Conservation (phyloP, 2,797 vertebrate genomes). For the Halcyon smyrnensis region DNA sequence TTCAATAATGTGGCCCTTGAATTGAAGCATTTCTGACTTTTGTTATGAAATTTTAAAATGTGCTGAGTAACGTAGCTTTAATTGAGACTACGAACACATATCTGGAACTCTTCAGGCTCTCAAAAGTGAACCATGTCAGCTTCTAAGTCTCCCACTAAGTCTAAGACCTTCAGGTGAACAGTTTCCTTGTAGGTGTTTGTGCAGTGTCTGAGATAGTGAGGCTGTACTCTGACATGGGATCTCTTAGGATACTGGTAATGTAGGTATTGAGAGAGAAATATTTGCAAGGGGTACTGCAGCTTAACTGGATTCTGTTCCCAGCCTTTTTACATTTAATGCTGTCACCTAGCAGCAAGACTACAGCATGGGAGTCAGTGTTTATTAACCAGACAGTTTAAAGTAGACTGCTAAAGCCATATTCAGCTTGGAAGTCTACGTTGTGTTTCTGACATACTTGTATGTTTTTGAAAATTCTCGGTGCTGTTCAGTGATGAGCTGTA, state of each 20-base stretch:
- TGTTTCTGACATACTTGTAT: neutral
- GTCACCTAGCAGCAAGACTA: neutral
- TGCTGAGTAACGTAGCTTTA: neutral
- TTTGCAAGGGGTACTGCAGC: neutral
- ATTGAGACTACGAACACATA: neutral
- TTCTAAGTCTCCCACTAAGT: neutral
- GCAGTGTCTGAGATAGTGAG: neutral
- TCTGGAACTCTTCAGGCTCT: neutral
- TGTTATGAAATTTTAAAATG: neutral
- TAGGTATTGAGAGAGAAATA: neutral
- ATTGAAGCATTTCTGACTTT: neutral
- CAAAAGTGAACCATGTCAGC: rapidly evolving
- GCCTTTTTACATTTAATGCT: neutral
- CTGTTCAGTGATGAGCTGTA: neutral
- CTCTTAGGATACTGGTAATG: neutral
- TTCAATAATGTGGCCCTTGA: neutral
- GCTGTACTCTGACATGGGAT: neutral
- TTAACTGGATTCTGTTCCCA: neutral
- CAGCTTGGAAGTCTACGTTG: neutral
- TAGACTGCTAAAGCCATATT: neutral
- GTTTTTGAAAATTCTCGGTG: neutral
- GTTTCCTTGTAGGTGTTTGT: neutral
- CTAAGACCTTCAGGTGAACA: neutral
- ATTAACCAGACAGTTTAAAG: neutral
- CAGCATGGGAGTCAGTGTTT: neutral